Evolutionary conservation across 2,113 vertebrate species (phyloP), one percentile per base, ranked within the genome.

Genomic region (Psittacula cyanocephala): DNA sequence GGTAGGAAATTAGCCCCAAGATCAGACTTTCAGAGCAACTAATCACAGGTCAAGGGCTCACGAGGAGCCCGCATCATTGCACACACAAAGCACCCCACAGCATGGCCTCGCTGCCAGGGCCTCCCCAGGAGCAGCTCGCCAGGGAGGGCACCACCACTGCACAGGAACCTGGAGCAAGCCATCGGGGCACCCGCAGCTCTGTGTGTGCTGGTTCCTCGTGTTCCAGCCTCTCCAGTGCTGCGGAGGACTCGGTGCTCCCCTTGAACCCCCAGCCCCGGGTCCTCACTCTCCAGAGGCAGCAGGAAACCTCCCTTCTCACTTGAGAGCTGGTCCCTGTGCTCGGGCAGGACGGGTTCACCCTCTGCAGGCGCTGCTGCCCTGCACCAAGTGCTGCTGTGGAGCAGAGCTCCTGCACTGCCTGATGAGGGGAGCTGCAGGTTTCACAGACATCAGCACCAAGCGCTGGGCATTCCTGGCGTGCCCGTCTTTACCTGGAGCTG

Each of bases 251-350:
- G 0, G 23, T 13, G 31, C 74, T 69, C 24, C 28, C 68, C 41
- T 31, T 2, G 4, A 33, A 2, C 39, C 55, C 16, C 33, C 33
- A 5, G 5, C 24, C 19, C 33, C 37, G 4, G 4, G 13, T 13
- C 20, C 39, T 50, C 22, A 28, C 49, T 31, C 28, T 31, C 28
- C 43, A 9, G 44, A 14, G 24, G 62, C 24, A 46, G 43, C 0
- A 0, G n/a, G 23, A 81, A 52, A 18, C 22, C 33, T 62, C 81
- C 28, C 44, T 9, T 28, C 52, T 82, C 57, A 43, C 77, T 76
- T 47, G 3, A 10, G 57, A 41, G 41, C 27, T 0, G 4, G 10
- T 41, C 70, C 60, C 2, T 0, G 3, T 0, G 8, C 59, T 12
- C 7, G 0, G 49, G 80, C 70, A 59, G 69, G 33, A 46, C 3